phyloP scores from a whole-genome alignment of 2,888 invertebrate genomes.

The Epinotia nisella region DNA sequence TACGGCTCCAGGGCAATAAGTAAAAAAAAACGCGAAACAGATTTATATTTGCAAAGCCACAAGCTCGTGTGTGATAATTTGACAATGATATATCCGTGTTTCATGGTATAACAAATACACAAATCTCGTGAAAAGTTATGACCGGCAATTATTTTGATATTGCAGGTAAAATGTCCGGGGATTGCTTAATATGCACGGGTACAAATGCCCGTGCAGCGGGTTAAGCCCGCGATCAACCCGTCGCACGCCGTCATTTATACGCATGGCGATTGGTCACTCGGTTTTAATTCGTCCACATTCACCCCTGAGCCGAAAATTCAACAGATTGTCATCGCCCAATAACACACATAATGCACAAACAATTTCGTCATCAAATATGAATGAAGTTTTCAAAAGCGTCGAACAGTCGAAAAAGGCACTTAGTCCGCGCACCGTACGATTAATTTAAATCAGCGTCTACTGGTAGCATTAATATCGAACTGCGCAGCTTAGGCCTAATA shows the following conservation, averaged over 20 bases:
- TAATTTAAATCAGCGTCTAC: conserved; percentile 73
- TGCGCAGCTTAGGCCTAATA: conserved; percentile 81
- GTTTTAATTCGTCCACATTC: conserved; percentile 66
- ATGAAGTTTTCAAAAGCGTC: conserved; percentile 37
- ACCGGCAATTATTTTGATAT: conserved; percentile 27
- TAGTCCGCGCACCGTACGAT: conserved; percentile 54
- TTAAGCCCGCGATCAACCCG: conserved; percentile 65
- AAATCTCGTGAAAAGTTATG: conserved; percentile 14
- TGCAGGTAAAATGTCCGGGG: conserved; percentile 23
- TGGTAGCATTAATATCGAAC: conserved; percentile 76
- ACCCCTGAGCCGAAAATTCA: conserved; percentile 64
- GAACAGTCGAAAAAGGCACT: conserved; percentile 38
- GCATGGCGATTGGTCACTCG: conserved; percentile 63
- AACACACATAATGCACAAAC: conserved; percentile 49
- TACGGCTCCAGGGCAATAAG: background rate
- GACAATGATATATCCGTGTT: conserved; percentile 3
- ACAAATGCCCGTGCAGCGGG: conserved; percentile 49
- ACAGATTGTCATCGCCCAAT: conserved; percentile 65
- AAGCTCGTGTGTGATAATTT: background rate
- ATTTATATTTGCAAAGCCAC: background rate
- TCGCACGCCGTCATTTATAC: conserved; percentile 66
- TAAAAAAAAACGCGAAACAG: background rate
- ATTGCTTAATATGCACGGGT: conserved; percentile 35
- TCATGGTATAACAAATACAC: conserved; percentile 18
- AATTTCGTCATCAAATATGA: conserved; percentile 41